Evolutionary conservation across 2,113 vertebrate species (phyloP), one percentile per base, ranked within the genome.

Genomic region (Bos javanicus): DNA sequence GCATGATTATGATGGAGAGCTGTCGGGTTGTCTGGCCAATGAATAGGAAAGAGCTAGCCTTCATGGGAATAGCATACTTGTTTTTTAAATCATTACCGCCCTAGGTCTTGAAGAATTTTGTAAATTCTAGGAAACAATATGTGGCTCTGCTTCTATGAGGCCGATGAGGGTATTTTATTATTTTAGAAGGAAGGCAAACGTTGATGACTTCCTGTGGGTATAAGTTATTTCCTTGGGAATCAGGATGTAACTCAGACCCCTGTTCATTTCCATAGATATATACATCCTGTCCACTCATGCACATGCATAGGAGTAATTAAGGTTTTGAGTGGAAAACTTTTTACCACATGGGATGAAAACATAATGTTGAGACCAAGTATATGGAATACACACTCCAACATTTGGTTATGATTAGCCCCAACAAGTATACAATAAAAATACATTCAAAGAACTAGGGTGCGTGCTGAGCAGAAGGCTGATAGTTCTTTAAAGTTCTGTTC

Each of bases 401-500:
- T 98, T 92, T 98, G 28, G 57, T 93, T 97, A 62, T 33, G 59
- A 97, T 98, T 97, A 97, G 83, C 57, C 84, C 12, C 84, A 28
- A 71, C 46, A 74, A 83, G 62, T 19, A 84, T 92, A 95, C 89
- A 98, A 76, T 83, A 95, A 98, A 98, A 96, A 97, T 94, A 21
- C 26, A 84, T 93, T 98, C 95, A 84, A 74, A 83, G 87, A 96
- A 59, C 23, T 2, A 91, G 94, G 25, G 39, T 95, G 14, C 25
- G 21, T 92, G 78, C 81, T 88, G 50, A 96, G 74, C 48, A 90
- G 93, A 98, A 93, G 84, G 92, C 94, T 97, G 82, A 82, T 50
- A 17, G 80, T 67, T 96, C 60, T 93, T 98, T 97, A 98, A 98
- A 96, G 97, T 87, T 84, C 74, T 97, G 93, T 71, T 97, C 87